Evolutionary conservation across 1,140 invertebrate species (phyloP), one percentile per base, ranked within the genome.

Genomic region (Pararge aegeria): DNA sequence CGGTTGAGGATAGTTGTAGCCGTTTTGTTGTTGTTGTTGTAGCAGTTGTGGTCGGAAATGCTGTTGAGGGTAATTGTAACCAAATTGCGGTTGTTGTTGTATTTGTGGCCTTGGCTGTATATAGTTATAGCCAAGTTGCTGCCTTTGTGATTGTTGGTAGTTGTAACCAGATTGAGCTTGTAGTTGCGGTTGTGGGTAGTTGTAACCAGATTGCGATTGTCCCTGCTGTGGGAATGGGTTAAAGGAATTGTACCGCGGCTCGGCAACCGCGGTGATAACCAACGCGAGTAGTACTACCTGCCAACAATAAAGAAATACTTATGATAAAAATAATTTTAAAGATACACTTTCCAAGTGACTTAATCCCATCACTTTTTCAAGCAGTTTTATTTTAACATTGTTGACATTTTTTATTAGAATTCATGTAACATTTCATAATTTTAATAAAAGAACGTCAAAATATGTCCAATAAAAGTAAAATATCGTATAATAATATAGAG

Each of bases 301-400:
- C 64, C 12, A 61, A 64, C 4, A 27, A 59, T 13, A 65, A 61
- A 13, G 62, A 52, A n/a, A n/a, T n/a, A n/a, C n/a, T n/a, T n/a
- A n/a, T n/a, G n/a, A n/a, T n/a, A n/a, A n/a, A n/a, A n/a, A n/a
- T n/a, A n/a, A n/a, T n/a, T n/a, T n/a, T n/a, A n/a, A n/a, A n/a
- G n/a, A n/a, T n/a, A n/a, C n/a, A n/a, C n/a, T n/a, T n/a, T n/a
- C n/a, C n/a, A n/a, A n/a, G n/a, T n/a, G n/a, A n/a, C n/a, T n/a
- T n/a, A n/a, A n/a, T n/a, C n/a, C n/a, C n/a, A n/a, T n/a, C n/a
- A n/a, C n/a, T n/a, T n/a, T n/a, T n/a, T n/a, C n/a, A n/a, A n/a
- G n/a, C n/a, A n/a, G n/a, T n/a, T n/a, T n/a, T n/a, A n/a, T n/a
- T n/a, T n/a, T n/a, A n/a, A n/a, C n/a, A n/a, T n/a, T n/a, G n/a